Conservation (phyloP, 1,140 invertebrate species). For the Choristoneura fumiferana region DNA sequence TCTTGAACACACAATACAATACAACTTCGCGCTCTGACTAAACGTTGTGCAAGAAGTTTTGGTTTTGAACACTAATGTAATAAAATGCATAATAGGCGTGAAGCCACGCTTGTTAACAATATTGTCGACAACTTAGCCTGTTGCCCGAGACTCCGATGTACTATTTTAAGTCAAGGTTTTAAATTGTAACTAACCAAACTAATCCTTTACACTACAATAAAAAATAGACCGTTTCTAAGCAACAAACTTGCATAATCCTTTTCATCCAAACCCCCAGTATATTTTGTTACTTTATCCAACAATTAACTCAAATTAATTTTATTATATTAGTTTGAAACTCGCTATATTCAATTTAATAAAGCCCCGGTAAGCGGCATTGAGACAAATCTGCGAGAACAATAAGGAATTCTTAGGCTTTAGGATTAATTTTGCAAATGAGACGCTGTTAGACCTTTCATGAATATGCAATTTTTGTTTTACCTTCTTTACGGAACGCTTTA, state of each 20-base stretch:
- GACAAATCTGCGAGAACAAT: constrained; percentile 19
- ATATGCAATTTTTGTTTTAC: constrained; percentile 28
- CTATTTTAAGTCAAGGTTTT: too few species aligned
- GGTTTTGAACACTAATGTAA: too few species aligned
- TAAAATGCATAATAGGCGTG: too few species aligned
- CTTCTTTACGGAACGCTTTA: constrained; percentile 3
- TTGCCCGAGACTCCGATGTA: too few species aligned
- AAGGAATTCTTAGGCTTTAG: constrained; percentile 26
- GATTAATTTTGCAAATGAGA: constrained; percentile 33
- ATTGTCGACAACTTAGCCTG: too few species aligned
- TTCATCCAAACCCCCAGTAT: too few species aligned
- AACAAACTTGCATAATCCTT: too few species aligned
- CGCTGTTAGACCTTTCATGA: constrained; percentile 25
- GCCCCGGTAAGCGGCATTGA: not conserved
- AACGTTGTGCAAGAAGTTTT: not conserved
- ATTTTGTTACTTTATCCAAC: constrained; percentile 2
- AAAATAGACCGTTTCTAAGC: too few species aligned
- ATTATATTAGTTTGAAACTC: constrained; percentile 19
- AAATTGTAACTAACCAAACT: too few species aligned
- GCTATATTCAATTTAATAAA: constrained; percentile 14
- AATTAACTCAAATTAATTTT: constrained; percentile 5
- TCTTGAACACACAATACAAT: constrained; percentile 15
- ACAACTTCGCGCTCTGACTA: constrained; percentile 3
- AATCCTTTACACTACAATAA: too few species aligned
- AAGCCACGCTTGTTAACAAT: too few species aligned